These are phyloP conservation scores for Oxygymnocypris stewartii DNA, from an alignment of 2,113 vertebrate species.

Conservation along the genomic window DNA sequence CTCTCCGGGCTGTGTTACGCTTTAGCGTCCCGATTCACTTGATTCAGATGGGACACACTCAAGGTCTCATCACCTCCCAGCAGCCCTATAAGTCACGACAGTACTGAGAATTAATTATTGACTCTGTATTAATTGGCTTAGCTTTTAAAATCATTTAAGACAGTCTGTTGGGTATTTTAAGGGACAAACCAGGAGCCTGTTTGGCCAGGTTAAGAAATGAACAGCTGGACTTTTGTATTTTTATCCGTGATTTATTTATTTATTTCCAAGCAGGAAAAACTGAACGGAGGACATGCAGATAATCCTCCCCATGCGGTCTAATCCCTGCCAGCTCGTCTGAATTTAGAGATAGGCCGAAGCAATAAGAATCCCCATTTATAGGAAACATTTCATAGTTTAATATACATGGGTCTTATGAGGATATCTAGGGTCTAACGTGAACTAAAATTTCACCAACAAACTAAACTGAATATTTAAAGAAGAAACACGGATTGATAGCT, in stretches of 20 bases:
- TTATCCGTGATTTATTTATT: background rate
- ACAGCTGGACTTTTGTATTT: constrained; percentile 45
- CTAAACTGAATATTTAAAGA: constrained; percentile 51
- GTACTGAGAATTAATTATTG: constrained; percentile 35
- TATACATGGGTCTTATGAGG: background rate
- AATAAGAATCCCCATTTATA: constrained; percentile 39
- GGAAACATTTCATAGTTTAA: constrained; percentile 52
- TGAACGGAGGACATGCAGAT: constrained; percentile 47
- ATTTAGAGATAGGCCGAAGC: constrained; percentile 51
- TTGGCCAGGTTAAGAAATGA: constrained; percentile 26
- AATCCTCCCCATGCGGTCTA: constrained; percentile 49
- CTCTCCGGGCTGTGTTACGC: constrained; percentile 56
- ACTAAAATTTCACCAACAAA: constrained; percentile 45
- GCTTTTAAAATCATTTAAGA: constrained; percentile 29
- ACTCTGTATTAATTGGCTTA: constrained; percentile 21
- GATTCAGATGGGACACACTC: constrained; percentile 67
- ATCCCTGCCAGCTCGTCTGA: constrained; percentile 47
- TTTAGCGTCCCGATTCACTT: constrained; percentile 56
- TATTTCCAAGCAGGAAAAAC: constrained; percentile 42
- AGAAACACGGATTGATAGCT: constrained; percentile 42
- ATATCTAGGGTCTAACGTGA: constrained; percentile 51
- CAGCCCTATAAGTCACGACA: constrained; percentile 23
- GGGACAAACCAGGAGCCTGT: background rate
- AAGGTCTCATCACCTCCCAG: constrained; percentile 44
- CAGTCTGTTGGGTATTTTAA: constrained; percentile 22